Percentiles rank a stretch among this genome's conserved stretches.
phyloP scores from a whole-genome alignment of 23 tunicate genomes.

The Styela clava region DNA sequence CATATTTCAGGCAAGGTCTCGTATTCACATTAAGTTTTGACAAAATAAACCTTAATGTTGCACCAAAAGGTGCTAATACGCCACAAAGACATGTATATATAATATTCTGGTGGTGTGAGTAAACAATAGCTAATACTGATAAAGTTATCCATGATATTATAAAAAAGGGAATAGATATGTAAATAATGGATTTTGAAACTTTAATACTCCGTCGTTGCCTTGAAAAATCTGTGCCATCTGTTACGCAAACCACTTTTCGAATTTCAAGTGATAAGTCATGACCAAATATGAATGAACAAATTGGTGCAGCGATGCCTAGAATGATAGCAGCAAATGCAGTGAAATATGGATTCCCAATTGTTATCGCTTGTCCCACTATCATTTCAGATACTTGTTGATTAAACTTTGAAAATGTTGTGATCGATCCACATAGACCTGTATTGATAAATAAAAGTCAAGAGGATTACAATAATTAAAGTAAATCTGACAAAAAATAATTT shows the following conservation, averaged over 20 bases:
- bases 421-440: conserved; percentile 68
- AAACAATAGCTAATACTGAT: background rate
- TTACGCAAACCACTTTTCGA: background rate
- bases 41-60: conserved; percentile 4
- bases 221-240: background rate
- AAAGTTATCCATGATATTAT: conserved; percentile 7
- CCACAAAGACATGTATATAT: conserved; percentile 1
- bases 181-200: conserved; percentile 4
- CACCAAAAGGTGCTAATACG: conserved; percentile 42
- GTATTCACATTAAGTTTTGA: conserved; percentile 1
- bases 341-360: conserved; percentile 27
- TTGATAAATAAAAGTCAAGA: background rate
- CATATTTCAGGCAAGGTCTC: background rate
- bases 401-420: conserved; percentile 74
- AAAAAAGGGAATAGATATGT: background rate
- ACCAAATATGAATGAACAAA: conserved; percentile 38
- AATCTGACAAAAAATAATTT: background rate
- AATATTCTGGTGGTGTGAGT: background rate
- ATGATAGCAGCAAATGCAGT: conserved; percentile 33
- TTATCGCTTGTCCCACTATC: conserved; percentile 33
- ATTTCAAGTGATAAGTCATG: conserved; percentile 7
- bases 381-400: conserved; percentile 64
- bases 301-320: conserved; percentile 31
- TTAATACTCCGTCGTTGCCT: background rate
- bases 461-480: background rate